phyloP scores from a whole-genome alignment of 2,113 vertebrate species.

The Chamaetylas fuelleborni region DNA sequence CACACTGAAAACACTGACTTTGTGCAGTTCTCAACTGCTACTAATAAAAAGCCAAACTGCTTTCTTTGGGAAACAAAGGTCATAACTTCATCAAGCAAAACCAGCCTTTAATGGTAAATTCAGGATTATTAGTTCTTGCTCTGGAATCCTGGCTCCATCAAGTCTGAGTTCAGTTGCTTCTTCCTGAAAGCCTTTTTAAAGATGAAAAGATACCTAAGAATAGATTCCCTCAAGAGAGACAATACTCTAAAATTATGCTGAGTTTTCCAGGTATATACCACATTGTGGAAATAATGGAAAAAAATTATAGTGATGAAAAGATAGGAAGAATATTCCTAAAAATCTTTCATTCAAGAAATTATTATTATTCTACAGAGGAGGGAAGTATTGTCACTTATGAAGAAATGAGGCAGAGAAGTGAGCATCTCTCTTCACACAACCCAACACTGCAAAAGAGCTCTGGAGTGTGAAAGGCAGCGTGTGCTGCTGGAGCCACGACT shows the following conservation, averaged over 20 bases:
- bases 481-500: rapidly evolving
- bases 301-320: neutral
- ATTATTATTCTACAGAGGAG: neutral
- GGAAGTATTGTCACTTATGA: neutral
- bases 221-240: neutral
- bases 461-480: neutral
- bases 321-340: neutral
- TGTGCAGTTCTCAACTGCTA: neutral
- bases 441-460: neutral
- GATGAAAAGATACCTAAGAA: neutral
- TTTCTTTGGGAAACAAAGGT: neutral
- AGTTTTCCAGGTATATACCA: neutral
- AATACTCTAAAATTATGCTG: neutral
- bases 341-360: neutral
- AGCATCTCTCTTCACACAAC: neutral
- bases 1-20: neutral
- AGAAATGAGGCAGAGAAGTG: neutral
- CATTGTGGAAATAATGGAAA: neutral
- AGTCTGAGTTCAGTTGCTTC: neutral
- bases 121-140: neutral
- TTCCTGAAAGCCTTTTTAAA: neutral
- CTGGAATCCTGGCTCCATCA: neutral
- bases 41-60: neutral
- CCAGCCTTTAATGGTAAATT: neutral
- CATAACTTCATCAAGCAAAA: neutral